A percentile compares a stretch with the other conserved stretches of the same genome.
These are phyloP conservation scores for Ochropleura leucogaster DNA, from an alignment of 2,888 invertebrate species.

Conservation along the genomic window DNA sequence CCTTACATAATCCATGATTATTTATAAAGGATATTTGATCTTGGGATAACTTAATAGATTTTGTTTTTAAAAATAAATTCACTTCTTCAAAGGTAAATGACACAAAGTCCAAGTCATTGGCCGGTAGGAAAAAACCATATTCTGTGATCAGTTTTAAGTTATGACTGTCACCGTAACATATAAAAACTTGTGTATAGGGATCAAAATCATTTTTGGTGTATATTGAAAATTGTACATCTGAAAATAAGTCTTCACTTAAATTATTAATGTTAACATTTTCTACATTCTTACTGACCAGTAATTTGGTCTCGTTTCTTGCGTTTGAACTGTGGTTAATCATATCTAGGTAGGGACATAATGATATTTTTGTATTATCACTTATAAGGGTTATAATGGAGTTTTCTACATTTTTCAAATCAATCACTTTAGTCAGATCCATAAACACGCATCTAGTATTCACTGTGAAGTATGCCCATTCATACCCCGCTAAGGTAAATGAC, in stretches of 20 bases:
- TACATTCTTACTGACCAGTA: slow-evolving; percentile 79
- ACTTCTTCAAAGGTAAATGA: slow-evolving; percentile 91
- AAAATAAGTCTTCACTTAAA: slow-evolving; percentile 79
- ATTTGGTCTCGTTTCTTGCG: slow-evolving; percentile 90
- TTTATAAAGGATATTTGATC: slow-evolving; percentile 92
- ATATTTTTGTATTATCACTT: slow-evolving; percentile 92
- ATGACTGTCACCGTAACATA: slow-evolving; percentile 96
- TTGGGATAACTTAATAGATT: slow-evolving; percentile 83
- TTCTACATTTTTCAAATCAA: slow-evolving; percentile 85
- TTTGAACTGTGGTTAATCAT: slow-evolving; percentile 96
- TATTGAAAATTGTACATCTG: slow-evolving; percentile 85
- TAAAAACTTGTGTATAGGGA: slow-evolving; percentile 94
- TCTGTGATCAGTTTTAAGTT: slow-evolving; percentile 95
- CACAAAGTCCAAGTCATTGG: slow-evolving; percentile 93
- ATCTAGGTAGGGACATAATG: slow-evolving; percentile 96
- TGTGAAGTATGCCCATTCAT: slow-evolving; percentile 95
- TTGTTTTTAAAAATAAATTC: slow-evolving; percentile 80
- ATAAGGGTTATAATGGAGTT: slow-evolving; percentile 83
- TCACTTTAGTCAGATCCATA: slow-evolving; percentile 89
- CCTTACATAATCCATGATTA: slow-evolving; percentile 91
- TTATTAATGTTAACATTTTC: slow-evolving; percentile 76
- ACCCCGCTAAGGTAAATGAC: slow-evolving; percentile 89
- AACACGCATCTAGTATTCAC: slow-evolving; percentile 97
- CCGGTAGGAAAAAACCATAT: slow-evolving; percentile 95
- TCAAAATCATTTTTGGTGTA: slow-evolving; percentile 89